phyloP scores from a whole-genome alignment of 92 coral and sea anemone genomes.

The Umimayanthus chanpuru region DNA sequence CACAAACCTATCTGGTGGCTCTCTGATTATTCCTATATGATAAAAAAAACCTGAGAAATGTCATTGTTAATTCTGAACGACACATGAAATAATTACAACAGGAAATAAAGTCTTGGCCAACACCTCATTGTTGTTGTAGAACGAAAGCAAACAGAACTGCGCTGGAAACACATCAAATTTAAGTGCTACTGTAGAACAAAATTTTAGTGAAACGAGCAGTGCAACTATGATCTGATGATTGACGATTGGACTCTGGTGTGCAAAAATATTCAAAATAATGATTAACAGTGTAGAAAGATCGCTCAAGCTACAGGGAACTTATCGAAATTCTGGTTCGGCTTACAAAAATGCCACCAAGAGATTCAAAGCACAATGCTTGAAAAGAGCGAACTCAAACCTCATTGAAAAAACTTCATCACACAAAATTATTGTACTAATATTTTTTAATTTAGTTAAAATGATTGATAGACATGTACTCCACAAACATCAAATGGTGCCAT shows the following conservation, averaged over 20 bases:
- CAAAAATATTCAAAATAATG: conserved; percentile 23
- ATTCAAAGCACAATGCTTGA: conserved; percentile 6
- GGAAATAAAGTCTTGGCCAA: conserved; percentile 9
- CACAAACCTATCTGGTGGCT: conserved; percentile 56
- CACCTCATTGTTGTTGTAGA: conserved; percentile 24
- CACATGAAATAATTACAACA: background rate
- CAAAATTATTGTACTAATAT: too few relatives aligned
- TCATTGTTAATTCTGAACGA: conserved; percentile 44
- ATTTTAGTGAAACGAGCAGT: conserved; percentile 13
- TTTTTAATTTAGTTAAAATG: too few relatives aligned
- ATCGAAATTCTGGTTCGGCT: conserved; percentile 11
- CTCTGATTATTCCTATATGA: conserved; percentile 48
- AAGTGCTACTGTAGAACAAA: conserved; percentile 14
- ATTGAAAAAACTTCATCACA: background rate
- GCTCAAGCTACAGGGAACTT: conserved; percentile 26
- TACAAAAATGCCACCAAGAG: conserved; percentile 13
- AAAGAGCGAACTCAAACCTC: background rate
- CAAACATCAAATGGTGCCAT: too few relatives aligned
- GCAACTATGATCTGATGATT: background rate
- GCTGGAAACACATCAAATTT: conserved; percentile 37
- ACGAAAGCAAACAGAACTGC: conserved; percentile 14
- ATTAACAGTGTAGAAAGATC: conserved; percentile 32
- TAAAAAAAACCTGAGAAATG: conserved; percentile 45
- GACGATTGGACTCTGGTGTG: conserved; percentile 30
- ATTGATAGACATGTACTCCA: too few relatives aligned